Percentiles rank a stretch among this genome's conserved stretches.
Conservation (phyloP, 2,888 invertebrate species). For the Aproaerema taeniolella region DNA sequence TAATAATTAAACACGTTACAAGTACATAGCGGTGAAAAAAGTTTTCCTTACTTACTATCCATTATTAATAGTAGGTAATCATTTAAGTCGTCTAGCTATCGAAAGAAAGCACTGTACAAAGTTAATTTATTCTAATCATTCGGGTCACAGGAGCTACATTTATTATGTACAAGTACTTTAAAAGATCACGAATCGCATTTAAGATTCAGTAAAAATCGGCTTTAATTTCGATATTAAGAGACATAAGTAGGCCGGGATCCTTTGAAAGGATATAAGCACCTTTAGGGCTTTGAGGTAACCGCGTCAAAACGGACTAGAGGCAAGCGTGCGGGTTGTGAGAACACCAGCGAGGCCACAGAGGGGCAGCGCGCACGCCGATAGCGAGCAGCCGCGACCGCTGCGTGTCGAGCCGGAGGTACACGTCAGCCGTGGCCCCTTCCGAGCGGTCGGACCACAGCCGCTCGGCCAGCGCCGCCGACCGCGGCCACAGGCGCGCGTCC, state of each 20-base stretch:
- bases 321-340: constrained; percentile 85
- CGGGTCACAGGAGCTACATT: background rate
- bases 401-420: constrained; percentile 82
- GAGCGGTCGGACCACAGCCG: constrained; percentile 84
- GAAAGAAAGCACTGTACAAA: constrained; percentile 13
- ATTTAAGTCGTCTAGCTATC: constrained; percentile 11
- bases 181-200: too few relatives aligned
- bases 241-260: too few relatives aligned
- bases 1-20: too few relatives aligned
- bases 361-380: constrained; percentile 81
- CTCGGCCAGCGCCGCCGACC: constrained; percentile 89
- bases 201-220: too few relatives aligned
- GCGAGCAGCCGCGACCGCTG: constrained; percentile 80
- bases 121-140: constrained; percentile 4
- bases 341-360: constrained; percentile 88
- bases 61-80: too few relatives aligned
- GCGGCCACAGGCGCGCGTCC: constrained; percentile 89
- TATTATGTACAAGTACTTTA: constrained; percentile 15
- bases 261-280: too few relatives aligned
- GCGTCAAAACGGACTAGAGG: constrained; percentile 54
- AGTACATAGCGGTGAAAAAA: too few relatives aligned
- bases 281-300: constrained; percentile 6
- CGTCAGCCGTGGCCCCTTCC: constrained; percentile 72
- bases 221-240: too few relatives aligned
- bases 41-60: too few relatives aligned